phyloP scores from a whole-genome alignment of 1,140 invertebrate species.

The Nephila pilipes region DNA sequence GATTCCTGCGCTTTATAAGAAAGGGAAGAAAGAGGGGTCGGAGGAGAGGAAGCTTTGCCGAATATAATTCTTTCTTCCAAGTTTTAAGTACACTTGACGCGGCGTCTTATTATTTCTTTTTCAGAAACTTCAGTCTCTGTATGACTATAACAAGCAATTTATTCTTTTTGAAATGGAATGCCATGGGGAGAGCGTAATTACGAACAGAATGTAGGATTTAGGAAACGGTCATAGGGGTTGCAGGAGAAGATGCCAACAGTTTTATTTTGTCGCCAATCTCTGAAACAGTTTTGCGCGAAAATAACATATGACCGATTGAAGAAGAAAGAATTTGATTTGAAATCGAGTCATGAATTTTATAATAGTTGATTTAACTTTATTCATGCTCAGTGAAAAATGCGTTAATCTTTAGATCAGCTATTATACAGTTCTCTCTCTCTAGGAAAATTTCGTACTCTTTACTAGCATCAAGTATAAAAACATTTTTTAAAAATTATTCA shows the following conservation, averaged over 20 bases:
- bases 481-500: too few relatives aligned
- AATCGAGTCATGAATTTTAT: too few relatives aligned
- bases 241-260: not conserved
- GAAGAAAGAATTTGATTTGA: too few relatives aligned
- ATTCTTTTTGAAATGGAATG: conserved; percentile 28
- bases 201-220: not conserved
- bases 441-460: too few relatives aligned
- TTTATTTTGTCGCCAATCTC: not conserved
- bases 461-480: too few relatives aligned
- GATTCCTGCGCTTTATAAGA: not conserved
- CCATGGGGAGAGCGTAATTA: not conserved
- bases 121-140: not conserved
- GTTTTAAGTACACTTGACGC: conserved; percentile 8
- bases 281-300: not conserved
- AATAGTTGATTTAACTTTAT: too few relatives aligned
- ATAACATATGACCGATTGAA: too few relatives aligned
- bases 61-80: conserved; percentile 6
- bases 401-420: too few relatives aligned
- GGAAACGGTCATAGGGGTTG: not conserved
- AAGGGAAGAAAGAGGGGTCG: not conserved
- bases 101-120: conserved; percentile 12
- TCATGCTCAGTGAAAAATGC: too few relatives aligned
- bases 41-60: not conserved
- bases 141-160: conserved; percentile 34
- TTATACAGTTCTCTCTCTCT: too few relatives aligned